Evolutionary conservation across 2,113 vertebrate genomes (phyloP).

Genomic region (Sardina pilchardus): DNA sequence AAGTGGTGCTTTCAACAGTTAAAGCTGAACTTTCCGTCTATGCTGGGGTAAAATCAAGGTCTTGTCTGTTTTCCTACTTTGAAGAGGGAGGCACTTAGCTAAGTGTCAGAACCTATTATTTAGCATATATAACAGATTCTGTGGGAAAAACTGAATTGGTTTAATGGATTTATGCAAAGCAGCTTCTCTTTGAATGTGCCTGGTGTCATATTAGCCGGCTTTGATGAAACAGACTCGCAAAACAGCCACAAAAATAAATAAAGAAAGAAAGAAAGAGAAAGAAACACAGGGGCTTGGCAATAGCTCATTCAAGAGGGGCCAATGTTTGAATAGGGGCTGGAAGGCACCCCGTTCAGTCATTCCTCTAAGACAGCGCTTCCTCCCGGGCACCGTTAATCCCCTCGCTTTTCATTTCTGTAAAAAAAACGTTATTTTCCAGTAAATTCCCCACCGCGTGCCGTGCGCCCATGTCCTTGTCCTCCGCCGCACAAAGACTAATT

Average conservation of each 20-base stretch:
- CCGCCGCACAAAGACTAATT: conserved; percentile 42
- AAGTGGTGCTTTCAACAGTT: conserved; percentile 3
- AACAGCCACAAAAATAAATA: neutral
- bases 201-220: conserved; percentile 43
- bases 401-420: conserved; percentile 18
- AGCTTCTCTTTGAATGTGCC: conserved; percentile 29
- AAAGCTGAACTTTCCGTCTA: neutral
- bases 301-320: conserved; percentile 18
- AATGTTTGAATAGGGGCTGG: conserved; percentile 38
- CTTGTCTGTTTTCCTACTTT: conserved; percentile 36
- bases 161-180: conserved; percentile 58
- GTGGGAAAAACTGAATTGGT: conserved; percentile 45
- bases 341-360: conserved; percentile 5
- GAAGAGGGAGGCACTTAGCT: conserved; percentile 51
- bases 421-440: conserved; percentile 46
- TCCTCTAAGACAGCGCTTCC: conserved; percentile 41
- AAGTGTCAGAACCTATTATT: conserved; percentile 63
- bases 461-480: conserved; percentile 28
- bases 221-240: conserved; percentile 38
- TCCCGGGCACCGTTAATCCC: conserved; percentile 45
- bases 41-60: conserved; percentile 21
- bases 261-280: conserved; percentile 22
- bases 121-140: conserved; percentile 55
- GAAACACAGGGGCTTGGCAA: conserved; percentile 35
- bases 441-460: conserved; percentile 27